phyloP scores from a whole-genome alignment of 1,140 invertebrate species.

The Maconellicoccus hirsutus region DNA sequence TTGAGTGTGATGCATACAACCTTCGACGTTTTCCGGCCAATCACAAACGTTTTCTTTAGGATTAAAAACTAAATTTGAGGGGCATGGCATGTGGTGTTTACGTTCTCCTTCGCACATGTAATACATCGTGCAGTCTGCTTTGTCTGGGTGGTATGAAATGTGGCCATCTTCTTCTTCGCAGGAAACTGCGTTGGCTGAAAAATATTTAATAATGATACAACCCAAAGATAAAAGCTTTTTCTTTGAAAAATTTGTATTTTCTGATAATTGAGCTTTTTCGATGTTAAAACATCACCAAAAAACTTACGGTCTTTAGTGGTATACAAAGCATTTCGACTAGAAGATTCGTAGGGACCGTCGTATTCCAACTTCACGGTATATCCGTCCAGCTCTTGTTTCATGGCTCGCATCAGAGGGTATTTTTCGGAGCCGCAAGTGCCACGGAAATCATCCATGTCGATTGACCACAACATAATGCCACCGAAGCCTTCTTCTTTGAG shows the following conservation, averaged over 20 bases:
- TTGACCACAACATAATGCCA: constrained; percentile 94
- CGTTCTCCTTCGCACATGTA: constrained; percentile 92
- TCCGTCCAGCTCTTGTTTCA: constrained; percentile 69
- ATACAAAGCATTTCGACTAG: constrained; percentile 55
- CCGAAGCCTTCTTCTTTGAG: constrained; percentile 85
- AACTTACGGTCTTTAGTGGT: constrained; percentile 77
- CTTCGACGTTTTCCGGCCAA: constrained; percentile 90
- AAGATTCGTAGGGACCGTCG: constrained; percentile 72
- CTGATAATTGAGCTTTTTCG: no score
- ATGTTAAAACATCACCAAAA: no score
- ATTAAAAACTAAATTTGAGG: constrained; percentile 87
- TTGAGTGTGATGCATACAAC: constrained; percentile 68
- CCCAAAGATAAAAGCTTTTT: background rate
- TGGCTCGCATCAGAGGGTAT: constrained; percentile 77
- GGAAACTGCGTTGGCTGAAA: constrained; percentile 67
- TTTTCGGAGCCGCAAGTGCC: constrained; percentile 80
- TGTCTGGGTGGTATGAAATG: constrained; percentile 83
- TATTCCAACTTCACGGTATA: constrained; percentile 77
- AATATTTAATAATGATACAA: constrained; percentile 24
- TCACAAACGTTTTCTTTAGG: constrained; percentile 87
- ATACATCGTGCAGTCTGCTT: constrained; percentile 82
- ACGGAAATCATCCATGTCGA: constrained; percentile 90
- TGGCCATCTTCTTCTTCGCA: constrained; percentile 89
- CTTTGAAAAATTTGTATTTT: no score
- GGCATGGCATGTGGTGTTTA: constrained; percentile 96